Conservation (phyloP, 1,140 invertebrate species). For the Drosophila nasuta region DNA sequence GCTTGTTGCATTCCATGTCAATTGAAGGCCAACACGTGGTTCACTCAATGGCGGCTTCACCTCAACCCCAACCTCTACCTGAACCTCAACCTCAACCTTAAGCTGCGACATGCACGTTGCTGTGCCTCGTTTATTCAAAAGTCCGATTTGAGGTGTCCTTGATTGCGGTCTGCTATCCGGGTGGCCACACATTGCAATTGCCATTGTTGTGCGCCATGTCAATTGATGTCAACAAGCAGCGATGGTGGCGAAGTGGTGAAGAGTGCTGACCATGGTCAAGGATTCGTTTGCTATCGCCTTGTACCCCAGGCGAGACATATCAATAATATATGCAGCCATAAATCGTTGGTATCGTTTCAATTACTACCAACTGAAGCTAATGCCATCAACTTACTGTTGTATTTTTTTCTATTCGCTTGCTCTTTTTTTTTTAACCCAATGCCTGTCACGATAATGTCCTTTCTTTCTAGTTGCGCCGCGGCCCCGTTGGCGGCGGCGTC, state of each 20-base stretch:
- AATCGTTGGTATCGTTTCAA: constrained; percentile 46
- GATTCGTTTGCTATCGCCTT: constrained; percentile 31
- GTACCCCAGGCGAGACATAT: constrained; percentile 12
- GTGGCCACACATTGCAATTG: background rate
- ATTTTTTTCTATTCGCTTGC: background rate
- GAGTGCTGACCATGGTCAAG: constrained; percentile 73
- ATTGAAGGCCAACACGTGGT: constrained; percentile 73
- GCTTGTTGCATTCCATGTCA: constrained; percentile 66
- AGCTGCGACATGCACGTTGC: constrained; percentile 32
- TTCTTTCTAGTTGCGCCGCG: constrained; percentile 39
- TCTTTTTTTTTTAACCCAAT: constrained; percentile 15
- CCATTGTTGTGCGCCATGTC: constrained; percentile 52
- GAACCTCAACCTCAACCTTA: constrained; percentile 5
- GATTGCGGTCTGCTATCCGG: constrained; percentile 6
- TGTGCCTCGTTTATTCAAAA: constrained; percentile 12
- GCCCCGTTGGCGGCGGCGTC: constrained; percentile 54
- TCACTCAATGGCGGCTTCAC: background rate
- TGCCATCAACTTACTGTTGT: constrained; percentile 22
- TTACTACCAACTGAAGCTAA: constrained; percentile 28
- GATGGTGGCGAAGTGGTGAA: background rate
- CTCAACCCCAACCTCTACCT: background rate
- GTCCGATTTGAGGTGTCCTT: constrained; percentile 36
- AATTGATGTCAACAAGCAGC: constrained; percentile 72
- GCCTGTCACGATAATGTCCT: constrained; percentile 67
- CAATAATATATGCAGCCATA: constrained; percentile 34